Conservation (phyloP, 2,797 vertebrate genomes). For the Euthynnus affinis region DNA sequence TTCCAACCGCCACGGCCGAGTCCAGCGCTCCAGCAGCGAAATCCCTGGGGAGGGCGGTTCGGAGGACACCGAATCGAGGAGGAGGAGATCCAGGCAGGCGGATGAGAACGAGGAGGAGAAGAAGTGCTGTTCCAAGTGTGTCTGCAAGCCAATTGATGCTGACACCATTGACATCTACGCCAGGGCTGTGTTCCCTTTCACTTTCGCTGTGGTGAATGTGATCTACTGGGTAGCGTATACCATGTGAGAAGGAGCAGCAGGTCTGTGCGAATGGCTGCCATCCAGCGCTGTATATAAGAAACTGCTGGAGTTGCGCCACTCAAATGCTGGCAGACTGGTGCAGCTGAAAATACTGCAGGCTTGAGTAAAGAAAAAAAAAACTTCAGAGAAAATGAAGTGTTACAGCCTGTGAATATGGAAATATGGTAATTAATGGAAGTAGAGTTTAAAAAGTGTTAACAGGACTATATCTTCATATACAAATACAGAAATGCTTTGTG, state of each 20-base stretch:
- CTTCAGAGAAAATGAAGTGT: slow-evolving; percentile 45
- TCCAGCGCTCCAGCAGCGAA: slow-evolving; percentile 83
- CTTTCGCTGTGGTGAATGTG: slow-evolving; percentile 96
- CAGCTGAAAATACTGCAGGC: slow-evolving; percentile 53
- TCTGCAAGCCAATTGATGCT: slow-evolving; percentile 95
- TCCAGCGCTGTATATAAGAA: slow-evolving; percentile 73
- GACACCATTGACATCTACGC: slow-evolving; percentile 98
- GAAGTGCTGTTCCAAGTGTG: slow-evolving; percentile 90
- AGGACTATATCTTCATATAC: slow-evolving; percentile 51
- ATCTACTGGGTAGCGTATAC: slow-evolving; percentile 99
- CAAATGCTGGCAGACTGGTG: slow-evolving; percentile 58
- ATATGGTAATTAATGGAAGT: slow-evolving; percentile 57
- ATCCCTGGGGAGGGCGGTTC: slow-evolving; percentile 82
- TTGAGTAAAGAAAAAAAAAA: slow-evolving; percentile 30
- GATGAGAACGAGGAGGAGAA: slow-evolving; percentile 82
- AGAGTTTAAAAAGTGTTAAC: slow-evolving; percentile 54
- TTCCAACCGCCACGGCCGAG: slow-evolving; percentile 87
- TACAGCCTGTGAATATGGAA: slow-evolving; percentile 52
- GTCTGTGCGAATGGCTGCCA: slow-evolving; percentile 30
- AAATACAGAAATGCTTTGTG: slow-evolving; percentile 36
- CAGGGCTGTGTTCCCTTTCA: slow-evolving; percentile 95
- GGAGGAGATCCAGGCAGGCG: slow-evolving; percentile 73
- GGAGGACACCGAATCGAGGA: slow-evolving; percentile 86
- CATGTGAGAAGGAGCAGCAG: slow-evolving; percentile 85
- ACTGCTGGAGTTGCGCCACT: slow-evolving; percentile 64